These are phyloP conservation scores for Onychomys arenicola DNA, from an alignment of 2,797 vertebrate genomes.

Conservation along the genomic window DNA sequence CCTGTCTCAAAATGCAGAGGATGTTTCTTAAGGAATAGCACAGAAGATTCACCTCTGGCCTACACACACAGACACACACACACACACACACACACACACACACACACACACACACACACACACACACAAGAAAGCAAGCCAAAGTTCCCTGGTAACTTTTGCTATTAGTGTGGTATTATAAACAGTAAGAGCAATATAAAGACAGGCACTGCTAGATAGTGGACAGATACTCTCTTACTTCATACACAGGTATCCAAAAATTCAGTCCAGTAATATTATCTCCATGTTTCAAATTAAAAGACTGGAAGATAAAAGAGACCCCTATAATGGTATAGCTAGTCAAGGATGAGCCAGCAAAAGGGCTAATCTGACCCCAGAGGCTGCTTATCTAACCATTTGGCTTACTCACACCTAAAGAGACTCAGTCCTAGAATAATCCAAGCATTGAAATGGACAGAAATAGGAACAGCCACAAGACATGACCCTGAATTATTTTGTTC, in stretches of 20 bases:
- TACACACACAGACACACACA: not conserved
- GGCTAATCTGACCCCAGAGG: not conserved
- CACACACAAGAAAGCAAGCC: not conserved
- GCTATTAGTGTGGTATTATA: not conserved
- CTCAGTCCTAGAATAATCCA: not conserved
- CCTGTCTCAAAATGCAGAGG: not conserved
- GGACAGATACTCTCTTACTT: not conserved
- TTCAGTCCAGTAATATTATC: not conserved
- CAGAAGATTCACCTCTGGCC: not conserved
- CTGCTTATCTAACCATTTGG: not conserved
- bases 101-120: not conserved
- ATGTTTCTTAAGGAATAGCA: not conserved
- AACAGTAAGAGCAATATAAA: not conserved
- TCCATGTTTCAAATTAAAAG: not conserved
- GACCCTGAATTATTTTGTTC: not conserved
- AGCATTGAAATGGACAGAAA: not conserved
- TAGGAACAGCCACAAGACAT: not conserved
- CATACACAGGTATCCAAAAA: not conserved
- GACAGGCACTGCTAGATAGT: not conserved
- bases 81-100: not conserved
- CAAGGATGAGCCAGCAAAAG: not conserved
- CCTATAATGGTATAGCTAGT: fast-evolving
- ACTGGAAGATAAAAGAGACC: not conserved
- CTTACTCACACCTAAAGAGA: not conserved
- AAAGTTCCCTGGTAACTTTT: not conserved